Evolutionary conservation across 2,113 vertebrate species (phyloP), one percentile per base, ranked within the genome.

Genomic region (Phyllostomus discolor): DNA sequence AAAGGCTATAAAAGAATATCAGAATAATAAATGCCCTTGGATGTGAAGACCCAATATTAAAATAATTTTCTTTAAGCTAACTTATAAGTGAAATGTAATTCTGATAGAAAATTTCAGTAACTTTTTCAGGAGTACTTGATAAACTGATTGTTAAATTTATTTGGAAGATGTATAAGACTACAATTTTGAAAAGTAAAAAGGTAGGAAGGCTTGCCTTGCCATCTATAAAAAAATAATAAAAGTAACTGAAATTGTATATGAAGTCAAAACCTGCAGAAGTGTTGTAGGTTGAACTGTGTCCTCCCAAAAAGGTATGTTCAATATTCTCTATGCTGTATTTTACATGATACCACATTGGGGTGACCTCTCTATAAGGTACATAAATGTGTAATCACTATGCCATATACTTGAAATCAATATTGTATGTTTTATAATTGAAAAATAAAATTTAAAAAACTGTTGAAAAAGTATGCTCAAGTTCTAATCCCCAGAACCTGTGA

Each of bases 1-100:
- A 83, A 97, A 91, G 28, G 12, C 73, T 82, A 91, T 69, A 94
- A 88, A 88, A 89, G 46, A 90, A 82, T 48, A 94, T 75, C 12
- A 66, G 62, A 81, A 89, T 78, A 95, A 73, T 86, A 2, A 95
- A 24, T 79, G 59, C 90, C 75, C 70, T 64, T 92, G 66, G 48
- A 94, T 90, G 7, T 87, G 69, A 92, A 94, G 17, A 90, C 46
- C 90, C 31, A 88, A 4, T 86, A 92, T 89, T 92, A 79, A 92
- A 95, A 76, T 81, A 80, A 64, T 73, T 88, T 87, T 87, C 66
- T 75, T 92, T 11, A 85, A 91, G 33, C 87, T 79, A 94, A 57
- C 67, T 75, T 83, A 17, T 57, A 95, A 85, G 57, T 76, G n/a
- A 57, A 88, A 38, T 62, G 90, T 4, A 96, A 66, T 76, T 88